Evolutionary conservation across 2,797 vertebrate genomes (phyloP), one percentile per base, ranked within the genome.

Genomic region (Clarias pachynema): DNA sequence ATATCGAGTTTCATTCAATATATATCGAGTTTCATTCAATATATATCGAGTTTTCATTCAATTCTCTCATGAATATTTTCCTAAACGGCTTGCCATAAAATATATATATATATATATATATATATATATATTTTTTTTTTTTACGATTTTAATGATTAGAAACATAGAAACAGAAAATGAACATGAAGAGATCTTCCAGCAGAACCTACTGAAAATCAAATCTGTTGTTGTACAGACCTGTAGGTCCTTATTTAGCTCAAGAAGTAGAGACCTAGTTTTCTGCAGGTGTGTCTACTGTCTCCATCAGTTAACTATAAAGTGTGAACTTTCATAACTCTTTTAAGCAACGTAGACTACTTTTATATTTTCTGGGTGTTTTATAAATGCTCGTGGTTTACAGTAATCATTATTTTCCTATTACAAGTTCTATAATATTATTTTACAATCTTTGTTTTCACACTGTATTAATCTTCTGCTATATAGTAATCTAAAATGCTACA

Each of bases 201-300:
- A 77, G 56, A 60, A 59, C 29, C 31, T 59, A 34, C 53, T 77
- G 20, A 78, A 60, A 78, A 37, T 37, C 1, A 14, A 34, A 31
- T 31, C 75, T 78, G 75, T 15, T 78, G 56, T 22, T 78, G 57
- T 78, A 24, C 14, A 68, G 79, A 81, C 63, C 26, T 81, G 44
- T 26, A 81, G 79, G 18, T 81, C 63, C 24, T 78, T 82, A 78
- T 83, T 79, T 40, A 83, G 57, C 49, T 83, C 75, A 82, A 12
- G 29, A 72, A 62, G 40, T 4, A 16, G 20, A 79, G 85, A 79
- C 85, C 85, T 14, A 86, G 74, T 72, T 86, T 86, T 83, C 59
- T 79, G 81, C 81, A 86, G 81, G 75, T 86, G 85, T 78, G 31
- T 68, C 16, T 66, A n/a, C 34, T 53, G 15, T 53, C 37, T 79